Evolutionary conservation across 30 jellyfish, hydroid and myxozoan species (phyloP), one percentile per base, ranked within the genome.

Genomic region (Cassiopea xamachana): DNA sequence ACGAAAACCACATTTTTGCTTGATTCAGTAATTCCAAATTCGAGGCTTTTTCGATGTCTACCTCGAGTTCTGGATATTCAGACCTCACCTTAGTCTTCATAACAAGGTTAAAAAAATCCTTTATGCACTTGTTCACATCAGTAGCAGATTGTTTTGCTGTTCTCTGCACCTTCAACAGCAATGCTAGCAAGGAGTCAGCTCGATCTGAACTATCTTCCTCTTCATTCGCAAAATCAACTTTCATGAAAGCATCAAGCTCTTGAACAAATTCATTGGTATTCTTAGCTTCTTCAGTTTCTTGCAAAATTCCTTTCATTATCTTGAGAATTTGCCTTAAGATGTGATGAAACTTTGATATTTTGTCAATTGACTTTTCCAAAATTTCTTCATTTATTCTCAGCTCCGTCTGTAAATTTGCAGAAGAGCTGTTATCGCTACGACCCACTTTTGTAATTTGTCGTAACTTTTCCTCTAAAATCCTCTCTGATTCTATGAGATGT

Each of bases 1-100:
- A 87, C 2, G 94, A 73, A 1, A 87, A 67, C 87, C 94, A 68
- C 49, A 78, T 18, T 60, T 87, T 87, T 1, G 94, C 48, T 46
- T 87, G 64, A 18, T 51, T 87, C 9, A 87, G 45, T 44, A 61
- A 51, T 16, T 67, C 89, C 10, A 73, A 14, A 18, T 45, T 68
- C 78, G 72, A 50, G 7, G 69, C 64, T 19, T 48, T 77, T 44
- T 46, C 83, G 19, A 1, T 7, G 10, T 51, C 62, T 1, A 45
- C 10, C 19, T 77, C 80, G 13, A 49, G 13, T 1, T 77, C 94
- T 2, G 87, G 83, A 75, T 46, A 75, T 69, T 76, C 85, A 13
- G 87, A 91, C 80, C 89, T 58, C 49, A 78, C 83, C 17, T 81
- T 92, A 13, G 90, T 80, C 75, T 92, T 87, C 70, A 50, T 73